Evolutionary conservation across 1,140 invertebrate species (phyloP).

Genomic region (Zaprionus vittiger): DNA sequence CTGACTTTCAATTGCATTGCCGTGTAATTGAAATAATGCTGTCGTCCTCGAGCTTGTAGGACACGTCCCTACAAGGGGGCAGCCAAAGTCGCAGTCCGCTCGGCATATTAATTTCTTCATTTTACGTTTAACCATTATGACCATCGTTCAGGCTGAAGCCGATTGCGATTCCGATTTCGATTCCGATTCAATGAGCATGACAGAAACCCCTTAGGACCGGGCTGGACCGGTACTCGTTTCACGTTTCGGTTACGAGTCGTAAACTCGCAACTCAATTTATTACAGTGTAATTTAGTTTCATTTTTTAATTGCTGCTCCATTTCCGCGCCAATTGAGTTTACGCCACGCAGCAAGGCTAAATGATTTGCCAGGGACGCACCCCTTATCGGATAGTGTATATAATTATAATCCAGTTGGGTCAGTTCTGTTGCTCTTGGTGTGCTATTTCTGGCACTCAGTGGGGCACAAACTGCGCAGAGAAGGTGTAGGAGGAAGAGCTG

Average conservation of each 20-base stretch:
- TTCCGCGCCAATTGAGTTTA: constrained; percentile 21
- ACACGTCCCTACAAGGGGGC: neutral
- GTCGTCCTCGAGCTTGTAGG: constrained; percentile 16
- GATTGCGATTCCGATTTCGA: constrained; percentile 5
- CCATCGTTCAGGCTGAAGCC: neutral
- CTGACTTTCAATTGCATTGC: constrained; percentile 39
- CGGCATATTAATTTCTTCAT: constrained; percentile 63
- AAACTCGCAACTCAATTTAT: constrained; percentile 56
- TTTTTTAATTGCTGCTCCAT: constrained; percentile 43
- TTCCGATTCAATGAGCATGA: constrained; percentile 46
- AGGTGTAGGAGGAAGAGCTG: too few relatives aligned
- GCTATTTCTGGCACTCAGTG: neutral
- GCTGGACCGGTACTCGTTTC: neutral
- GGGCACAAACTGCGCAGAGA: neutral
- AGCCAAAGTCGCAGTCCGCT: constrained; percentile 16
- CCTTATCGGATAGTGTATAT: constrained; percentile 2
- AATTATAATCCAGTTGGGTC: neutral
- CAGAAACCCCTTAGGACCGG: constrained; percentile 15
- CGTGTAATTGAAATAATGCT: constrained; percentile 51
- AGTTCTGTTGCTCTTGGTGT: neutral
- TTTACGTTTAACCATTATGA: constrained; percentile 31
- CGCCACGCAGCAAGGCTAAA: neutral
- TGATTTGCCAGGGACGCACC: neutral
- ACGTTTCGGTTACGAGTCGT: constrained; percentile 36
- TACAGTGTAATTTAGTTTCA: constrained; percentile 39